Conservation (phyloP, 2,888 invertebrate species). For the Crepidodera aurea region DNA sequence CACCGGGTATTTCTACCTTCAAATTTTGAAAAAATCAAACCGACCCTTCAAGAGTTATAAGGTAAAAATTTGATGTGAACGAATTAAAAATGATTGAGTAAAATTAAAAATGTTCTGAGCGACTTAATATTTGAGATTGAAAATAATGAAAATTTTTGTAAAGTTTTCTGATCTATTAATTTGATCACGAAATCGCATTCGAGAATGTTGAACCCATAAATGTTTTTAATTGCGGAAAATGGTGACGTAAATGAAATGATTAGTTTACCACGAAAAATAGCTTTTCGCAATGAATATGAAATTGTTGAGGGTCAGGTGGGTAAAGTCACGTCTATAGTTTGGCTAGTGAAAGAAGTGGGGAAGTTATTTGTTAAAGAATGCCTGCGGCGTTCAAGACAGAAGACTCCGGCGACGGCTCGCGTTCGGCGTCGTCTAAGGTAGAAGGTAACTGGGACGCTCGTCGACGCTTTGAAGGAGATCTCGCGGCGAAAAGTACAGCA, state of each 20-base stretch:
- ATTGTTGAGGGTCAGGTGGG: neutral
- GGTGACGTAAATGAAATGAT: neutral
- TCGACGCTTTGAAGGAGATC: constrained; percentile 35
- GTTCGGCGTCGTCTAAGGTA: constrained; percentile 19
- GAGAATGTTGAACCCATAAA: too few species aligned
- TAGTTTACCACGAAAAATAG: constrained; percentile 6
- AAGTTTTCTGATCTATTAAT: too few species aligned
- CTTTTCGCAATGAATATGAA: constrained; percentile 12
- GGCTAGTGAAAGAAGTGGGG: constrained; percentile 13
- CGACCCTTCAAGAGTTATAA: too few species aligned
- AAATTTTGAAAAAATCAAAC: too few species aligned
- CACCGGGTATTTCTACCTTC: too few species aligned
- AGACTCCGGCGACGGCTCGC: constrained; percentile 10
- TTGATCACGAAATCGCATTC: too few species aligned
- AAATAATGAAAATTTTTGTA: too few species aligned
- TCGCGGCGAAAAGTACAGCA: constrained; percentile 42
- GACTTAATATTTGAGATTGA: too few species aligned
- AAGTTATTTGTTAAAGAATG: constrained; percentile 24
- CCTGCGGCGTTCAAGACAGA: constrained; percentile 18
- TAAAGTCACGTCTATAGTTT: constrained; percentile 4
- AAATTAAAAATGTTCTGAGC: too few species aligned
- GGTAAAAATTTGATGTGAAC: too few species aligned
- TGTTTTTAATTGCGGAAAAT: neutral
- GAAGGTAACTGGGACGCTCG: constrained; percentile 16
- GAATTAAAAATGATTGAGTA: too few species aligned